Evolutionary conservation across 2,888 invertebrate species (phyloP), one percentile per base, ranked within the genome.

Genomic region (Bursaphelenchus okinawaensis): DNA sequence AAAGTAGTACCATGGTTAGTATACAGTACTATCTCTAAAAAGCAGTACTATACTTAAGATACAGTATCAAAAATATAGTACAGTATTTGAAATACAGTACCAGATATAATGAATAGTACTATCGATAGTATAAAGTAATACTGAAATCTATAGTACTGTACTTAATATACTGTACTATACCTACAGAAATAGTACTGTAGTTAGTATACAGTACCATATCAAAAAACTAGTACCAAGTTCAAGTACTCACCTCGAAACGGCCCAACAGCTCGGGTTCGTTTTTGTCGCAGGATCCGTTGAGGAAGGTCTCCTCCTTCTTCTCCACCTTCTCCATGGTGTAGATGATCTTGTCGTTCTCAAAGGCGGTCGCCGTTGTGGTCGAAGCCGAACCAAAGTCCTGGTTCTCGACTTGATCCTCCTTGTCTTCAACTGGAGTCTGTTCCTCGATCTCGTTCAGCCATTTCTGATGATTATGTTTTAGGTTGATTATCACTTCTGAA

Each of bases 381-480:
- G 31, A 19, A 4, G 60, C 22, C 12, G 16, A 16, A 3, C 40
- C 40, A 40, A 40, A 40, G 40, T 40, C 40, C 6, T 59, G 24
- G 4, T 40, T 50, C 27, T 56, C 23, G 24, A 51, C 23, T 65
- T 52, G 23, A 20, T 63, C 52, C 7, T n/a, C 24, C 19, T 20
- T 16, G 31, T 28, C 55, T 24, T 51, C 40, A 50, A 56, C 57
- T 16, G 23, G 50, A 56, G 28, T 26, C 19, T 66, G 84, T 84
- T 55, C 82, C 74, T 68, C 75, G 52, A 80, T 72, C 55, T 80
- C 75, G 20, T 69, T 62, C 20, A 76, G 71, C 80, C 80, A 80
- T 68, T 78, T 80, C 57, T 75, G 71, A 62, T 80, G 79, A 65
- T 80, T 80, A 63, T 81, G 79, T 60, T 75, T 71, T 55, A 80